phyloP scores from a whole-genome alignment of 1,140 invertebrate species.

The Cecropterus lyciades region DNA sequence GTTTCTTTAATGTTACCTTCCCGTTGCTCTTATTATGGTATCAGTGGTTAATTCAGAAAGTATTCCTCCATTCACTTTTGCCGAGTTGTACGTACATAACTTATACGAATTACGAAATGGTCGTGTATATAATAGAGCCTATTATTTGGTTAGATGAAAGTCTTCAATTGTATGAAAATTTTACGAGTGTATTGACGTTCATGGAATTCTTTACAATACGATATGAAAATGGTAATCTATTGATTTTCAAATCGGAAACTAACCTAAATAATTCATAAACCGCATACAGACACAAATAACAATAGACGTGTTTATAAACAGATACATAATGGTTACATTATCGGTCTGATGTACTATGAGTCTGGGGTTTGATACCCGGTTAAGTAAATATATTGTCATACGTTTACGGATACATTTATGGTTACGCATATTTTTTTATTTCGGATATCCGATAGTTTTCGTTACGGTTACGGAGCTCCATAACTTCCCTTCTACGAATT shows the following conservation, averaged over 20 bases:
- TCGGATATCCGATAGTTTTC: too few relatives aligned
- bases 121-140: not conserved
- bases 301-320: slow-evolving; percentile 47
- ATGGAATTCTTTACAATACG: slow-evolving; percentile 1
- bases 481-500: too few relatives aligned
- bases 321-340: slow-evolving; percentile 54
- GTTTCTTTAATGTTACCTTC: slow-evolving; percentile 44
- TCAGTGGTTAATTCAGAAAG: slow-evolving; percentile 40
- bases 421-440: too few relatives aligned
- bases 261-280: slow-evolving; percentile 18
- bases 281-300: slow-evolving; percentile 34
- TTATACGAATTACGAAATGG: not conserved
- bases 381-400: too few relatives aligned
- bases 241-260: slow-evolving; percentile 18
- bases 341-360: not conserved
- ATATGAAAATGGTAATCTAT: slow-evolving; percentile 4
- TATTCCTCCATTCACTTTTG: slow-evolving; percentile 44
- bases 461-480: too few relatives aligned
- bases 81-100: slow-evolving; percentile 33
- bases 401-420: too few relatives aligned
- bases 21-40: slow-evolving; percentile 43
- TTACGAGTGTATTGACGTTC: not conserved
- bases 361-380: not conserved
- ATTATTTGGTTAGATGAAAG: slow-evolving; percentile 1
- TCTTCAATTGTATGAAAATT: slow-evolving; percentile 18